Conservation (phyloP, 1,140 invertebrate genomes). For the Cryptotermes secundus region DNA sequence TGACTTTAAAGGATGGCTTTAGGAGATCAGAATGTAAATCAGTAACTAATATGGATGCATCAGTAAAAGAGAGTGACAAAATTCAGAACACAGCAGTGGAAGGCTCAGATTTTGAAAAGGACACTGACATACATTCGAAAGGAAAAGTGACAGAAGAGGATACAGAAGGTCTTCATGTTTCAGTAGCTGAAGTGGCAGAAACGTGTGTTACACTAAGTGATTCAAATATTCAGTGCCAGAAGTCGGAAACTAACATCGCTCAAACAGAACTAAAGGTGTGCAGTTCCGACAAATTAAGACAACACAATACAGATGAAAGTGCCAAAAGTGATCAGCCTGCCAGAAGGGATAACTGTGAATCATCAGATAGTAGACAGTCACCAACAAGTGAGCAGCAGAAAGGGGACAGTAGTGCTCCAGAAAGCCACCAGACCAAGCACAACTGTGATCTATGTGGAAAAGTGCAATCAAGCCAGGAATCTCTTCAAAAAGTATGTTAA, state of each 20-base stretch:
- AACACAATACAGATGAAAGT: not conserved
- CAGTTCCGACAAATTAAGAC: not conserved
- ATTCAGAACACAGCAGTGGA: not conserved
- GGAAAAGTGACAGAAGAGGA: not conserved
- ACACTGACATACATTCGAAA: not conserved
- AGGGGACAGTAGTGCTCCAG: not conserved
- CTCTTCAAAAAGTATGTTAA: conserved; percentile 10
- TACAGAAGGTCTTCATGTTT: not conserved
- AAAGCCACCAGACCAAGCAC: not conserved
- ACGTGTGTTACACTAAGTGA: not conserved
- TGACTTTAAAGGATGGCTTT: not conserved
- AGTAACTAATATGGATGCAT: too few species aligned
- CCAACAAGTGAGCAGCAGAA: not conserved
- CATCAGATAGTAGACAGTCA: not conserved
- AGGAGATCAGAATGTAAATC: not conserved
- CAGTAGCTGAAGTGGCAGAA: not conserved
- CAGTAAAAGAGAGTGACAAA: not conserved
- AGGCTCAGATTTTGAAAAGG: not conserved
- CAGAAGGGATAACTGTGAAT: not conserved
- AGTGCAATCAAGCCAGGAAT: not conserved
- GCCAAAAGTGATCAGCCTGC: not conserved
- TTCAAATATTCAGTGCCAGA: not conserved
- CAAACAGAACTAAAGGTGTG: not conserved
- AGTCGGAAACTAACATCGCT: not conserved
- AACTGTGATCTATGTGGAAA: conserved; percentile 3